phyloP scores from a whole-genome alignment of 2,113 vertebrate genomes.

The Corydoras sp. region DNA sequence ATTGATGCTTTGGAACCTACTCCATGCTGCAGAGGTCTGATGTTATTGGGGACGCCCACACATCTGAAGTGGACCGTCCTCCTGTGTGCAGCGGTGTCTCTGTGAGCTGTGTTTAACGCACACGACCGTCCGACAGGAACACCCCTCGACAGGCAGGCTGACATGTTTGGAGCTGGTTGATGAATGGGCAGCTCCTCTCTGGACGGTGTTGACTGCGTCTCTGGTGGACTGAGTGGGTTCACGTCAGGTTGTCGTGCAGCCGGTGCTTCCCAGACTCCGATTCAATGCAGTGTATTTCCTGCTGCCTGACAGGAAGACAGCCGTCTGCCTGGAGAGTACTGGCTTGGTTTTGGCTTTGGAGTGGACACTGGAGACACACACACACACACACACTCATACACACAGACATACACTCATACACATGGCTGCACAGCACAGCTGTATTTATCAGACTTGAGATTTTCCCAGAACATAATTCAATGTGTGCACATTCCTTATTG shows the following conservation, averaged over 20 bases:
- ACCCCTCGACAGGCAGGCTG: slow-evolving; percentile 15
- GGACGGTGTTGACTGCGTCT: slow-evolving; percentile 13
- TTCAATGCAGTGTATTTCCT: slow-evolving; percentile 1
- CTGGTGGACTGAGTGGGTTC: background rate
- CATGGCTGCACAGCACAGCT: slow-evolving; percentile 28
- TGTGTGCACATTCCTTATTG: slow-evolving; percentile 20
- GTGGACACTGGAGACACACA: slow-evolving; percentile 9
- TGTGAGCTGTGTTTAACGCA: background rate
- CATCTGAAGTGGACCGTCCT: too few relatives aligned
- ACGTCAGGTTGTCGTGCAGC: background rate
- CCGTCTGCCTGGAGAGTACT: slow-evolving; percentile 1
- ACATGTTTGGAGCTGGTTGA: slow-evolving; percentile 23
- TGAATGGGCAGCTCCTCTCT: slow-evolving; percentile 27
- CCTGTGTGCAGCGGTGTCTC: too few relatives aligned
- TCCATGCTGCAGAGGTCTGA: too few relatives aligned
- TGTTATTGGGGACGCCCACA: too few relatives aligned
- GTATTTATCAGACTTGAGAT: slow-evolving; percentile 42
- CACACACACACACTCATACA: slow-evolving; percentile 1
- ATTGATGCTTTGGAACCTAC: too few relatives aligned
- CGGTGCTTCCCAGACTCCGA: background rate
- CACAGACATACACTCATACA: background rate
- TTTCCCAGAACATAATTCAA: slow-evolving; percentile 39
- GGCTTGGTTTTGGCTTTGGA: slow-evolving; percentile 7
- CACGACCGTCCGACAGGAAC: slow-evolving; percentile 21
- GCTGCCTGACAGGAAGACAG: background rate